Evolutionary conservation across 2,888 invertebrate species (phyloP).

Genomic region (Glyphotaelius pellucidus): DNA sequence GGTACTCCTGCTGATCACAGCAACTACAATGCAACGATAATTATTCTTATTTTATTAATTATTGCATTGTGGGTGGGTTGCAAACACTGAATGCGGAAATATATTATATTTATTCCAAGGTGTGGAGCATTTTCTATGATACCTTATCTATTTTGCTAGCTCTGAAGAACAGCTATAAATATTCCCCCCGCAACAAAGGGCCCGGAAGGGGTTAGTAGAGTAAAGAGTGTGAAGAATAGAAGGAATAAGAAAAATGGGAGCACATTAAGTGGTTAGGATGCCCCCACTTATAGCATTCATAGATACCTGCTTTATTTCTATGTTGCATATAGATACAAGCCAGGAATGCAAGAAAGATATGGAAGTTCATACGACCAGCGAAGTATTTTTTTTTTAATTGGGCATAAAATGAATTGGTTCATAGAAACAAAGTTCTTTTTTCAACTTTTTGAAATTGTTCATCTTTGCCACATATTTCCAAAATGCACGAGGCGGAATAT

Average conservation of each 20-base stretch:
- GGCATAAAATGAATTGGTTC: too few relatives aligned
- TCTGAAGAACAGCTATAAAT: constrained; percentile 32
- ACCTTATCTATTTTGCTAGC: constrained; percentile 36
- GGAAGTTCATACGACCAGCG: too few relatives aligned
- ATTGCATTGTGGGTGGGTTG: not conserved
- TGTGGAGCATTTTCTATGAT: not conserved
- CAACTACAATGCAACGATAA: not conserved
- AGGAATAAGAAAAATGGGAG: not conserved
- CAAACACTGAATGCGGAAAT: not conserved
- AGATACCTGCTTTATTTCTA: not conserved
- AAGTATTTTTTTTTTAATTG: too few relatives aligned
- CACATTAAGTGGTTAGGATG: not conserved
- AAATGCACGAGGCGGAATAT: too few relatives aligned
- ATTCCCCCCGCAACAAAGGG: constrained; percentile 43
- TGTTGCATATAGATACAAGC: not conserved
- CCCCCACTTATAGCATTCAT: not conserved
- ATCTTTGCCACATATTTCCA: too few relatives aligned
- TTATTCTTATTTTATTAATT: not conserved
- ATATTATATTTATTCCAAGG: not conserved
- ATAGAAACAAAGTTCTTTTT: too few relatives aligned
- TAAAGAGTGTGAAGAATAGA: not conserved
- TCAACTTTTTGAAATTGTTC: too few relatives aligned
- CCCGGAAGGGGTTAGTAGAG: constrained; percentile 35
- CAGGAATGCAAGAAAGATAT: too few relatives aligned
- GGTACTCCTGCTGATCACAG: too few relatives aligned